These are phyloP conservation scores for Platorchestia sp. DNA, from an alignment of 1,140 invertebrate genomes.

Conservation along the genomic window DNA sequence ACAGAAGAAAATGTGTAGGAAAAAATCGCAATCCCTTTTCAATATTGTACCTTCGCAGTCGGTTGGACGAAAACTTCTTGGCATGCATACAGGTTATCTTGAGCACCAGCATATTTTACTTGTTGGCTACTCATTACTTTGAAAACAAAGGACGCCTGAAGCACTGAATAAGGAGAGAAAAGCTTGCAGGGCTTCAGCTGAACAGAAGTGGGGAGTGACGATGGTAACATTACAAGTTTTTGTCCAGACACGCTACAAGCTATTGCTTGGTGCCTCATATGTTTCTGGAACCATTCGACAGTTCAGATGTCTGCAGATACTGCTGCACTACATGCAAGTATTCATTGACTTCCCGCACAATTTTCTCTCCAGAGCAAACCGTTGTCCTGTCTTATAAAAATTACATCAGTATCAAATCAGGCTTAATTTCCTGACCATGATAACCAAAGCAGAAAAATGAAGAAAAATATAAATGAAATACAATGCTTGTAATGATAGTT, in stretches of 20 bases:
- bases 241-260: neutral
- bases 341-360: neutral
- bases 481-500: too few relatives aligned
- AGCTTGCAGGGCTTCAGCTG: neutral
- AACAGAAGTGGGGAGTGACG: neutral
- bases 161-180: neutral
- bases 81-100: neutral
- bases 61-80: neutral
- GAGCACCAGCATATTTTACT: neutral
- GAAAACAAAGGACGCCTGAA: neutral
- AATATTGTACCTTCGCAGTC: neutral
- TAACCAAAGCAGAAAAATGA: neutral
- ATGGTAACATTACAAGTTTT: neutral
- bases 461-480: neutral
- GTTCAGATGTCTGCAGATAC: neutral
- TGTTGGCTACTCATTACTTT: neutral
- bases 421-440: neutral
- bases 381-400: neutral
- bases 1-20: too few relatives aligned
- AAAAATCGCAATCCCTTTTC: neutral
- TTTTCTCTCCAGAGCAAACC: neutral
- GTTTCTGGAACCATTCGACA: neutral
- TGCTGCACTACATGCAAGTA: neutral
- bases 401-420: neutral
- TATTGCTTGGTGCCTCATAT: neutral